Percentiles rank a stretch among this genome's conserved stretches.
Conservation (phyloP, 2,888 invertebrate species). For the Zhuqinia jingwanae region DNA sequence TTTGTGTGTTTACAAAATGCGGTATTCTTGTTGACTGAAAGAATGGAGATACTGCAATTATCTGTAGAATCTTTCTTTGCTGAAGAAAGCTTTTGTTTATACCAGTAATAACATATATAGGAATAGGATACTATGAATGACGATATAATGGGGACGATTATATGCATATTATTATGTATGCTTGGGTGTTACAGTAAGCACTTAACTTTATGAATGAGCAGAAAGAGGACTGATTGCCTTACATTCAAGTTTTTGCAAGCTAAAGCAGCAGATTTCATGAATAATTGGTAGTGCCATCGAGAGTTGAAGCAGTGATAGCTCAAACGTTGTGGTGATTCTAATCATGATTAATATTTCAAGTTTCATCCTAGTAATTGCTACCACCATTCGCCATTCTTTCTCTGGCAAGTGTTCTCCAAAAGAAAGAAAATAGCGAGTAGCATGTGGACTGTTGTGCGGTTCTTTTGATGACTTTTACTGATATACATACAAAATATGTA, state of each 20-base stretch:
- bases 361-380: neutral
- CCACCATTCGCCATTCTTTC: neutral
- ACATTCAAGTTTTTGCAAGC: neutral
- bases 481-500: too few relatives aligned
- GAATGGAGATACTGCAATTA: too few relatives aligned
- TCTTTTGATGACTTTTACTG: neutral
- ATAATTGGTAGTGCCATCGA: neutral
- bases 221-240: too few relatives aligned
- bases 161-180: too few relatives aligned
- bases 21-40: too few relatives aligned
- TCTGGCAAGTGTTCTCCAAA: neutral
- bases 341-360: constrained; percentile 8
- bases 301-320: neutral
- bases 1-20: neutral
- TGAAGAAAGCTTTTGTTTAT: too few relatives aligned
- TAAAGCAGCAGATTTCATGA: neutral
- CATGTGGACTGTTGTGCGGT: neutral
- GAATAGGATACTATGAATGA: too few relatives aligned
- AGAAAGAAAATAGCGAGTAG: neutral
- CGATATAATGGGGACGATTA: too few relatives aligned
- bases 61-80: too few relatives aligned
- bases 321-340: neutral
- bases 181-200: too few relatives aligned
- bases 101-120: too few relatives aligned
- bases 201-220: too few relatives aligned